Base-by-base conservation (phyloP, 37 sponge, comb jelly and placozoan species). In the Eunapius fragilis region DNA sequence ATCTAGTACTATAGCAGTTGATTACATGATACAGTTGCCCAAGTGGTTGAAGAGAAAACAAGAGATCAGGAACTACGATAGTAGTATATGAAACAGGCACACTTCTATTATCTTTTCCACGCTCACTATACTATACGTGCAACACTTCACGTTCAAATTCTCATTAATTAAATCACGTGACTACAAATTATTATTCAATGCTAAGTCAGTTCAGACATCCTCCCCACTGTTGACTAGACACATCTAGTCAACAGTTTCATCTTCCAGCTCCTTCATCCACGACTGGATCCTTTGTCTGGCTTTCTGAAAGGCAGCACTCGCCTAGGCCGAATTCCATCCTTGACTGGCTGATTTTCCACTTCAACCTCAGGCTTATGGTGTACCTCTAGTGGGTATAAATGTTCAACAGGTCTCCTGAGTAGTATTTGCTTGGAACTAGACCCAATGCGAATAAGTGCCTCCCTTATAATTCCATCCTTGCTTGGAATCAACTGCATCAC, bases 311-410 rank as follows among this genome's bases (percentile, higher is more conserved):
- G 58, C 58, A 58, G 58, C 58, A 58, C n/a, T n/a, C 58, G 58
- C 58, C 58, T 58, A 58, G 58, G 58, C 58, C 58, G 58, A 76
- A 26, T 32, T 72, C 31, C 73, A 72, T 72, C 73, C 31, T 72
- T 72, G 73, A 32, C 30, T 72, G 30, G 17, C 13, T 30, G 31
- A 25, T 70, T 7, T 70, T 10, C 9, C 27, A 25, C 27, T 70
- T 25, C 27, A 28, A 28, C 71, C 27, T 25, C 27, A 28, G 71
- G 9, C 27, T 25, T 4, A 70, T 27, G 27, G 27, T 70, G 71
- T 24, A 75, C 33, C 76, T 75, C 76, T 31, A 26, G 76, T 32
- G 76, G 76, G 76, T 75, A 41, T 41, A 41, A 41, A 41, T 41
- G 6, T 41, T 41, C 41, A 41, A 32, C 76, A 75, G 30, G 24